Base-by-base conservation (phyloP, 2,888 invertebrate genomes). In the Cyrtodaria siliqua region DNA sequence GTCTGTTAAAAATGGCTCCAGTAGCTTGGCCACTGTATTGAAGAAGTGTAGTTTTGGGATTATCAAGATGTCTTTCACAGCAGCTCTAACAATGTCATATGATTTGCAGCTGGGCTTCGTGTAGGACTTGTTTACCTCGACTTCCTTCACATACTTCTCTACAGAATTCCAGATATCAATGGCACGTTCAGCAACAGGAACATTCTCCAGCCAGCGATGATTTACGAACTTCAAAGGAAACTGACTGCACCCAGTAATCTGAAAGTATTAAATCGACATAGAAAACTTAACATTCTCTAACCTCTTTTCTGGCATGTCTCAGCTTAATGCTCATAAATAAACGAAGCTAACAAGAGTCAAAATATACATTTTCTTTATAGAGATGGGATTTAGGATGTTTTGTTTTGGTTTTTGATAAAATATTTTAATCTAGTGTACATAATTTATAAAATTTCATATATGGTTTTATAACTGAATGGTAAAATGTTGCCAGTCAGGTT, bases 211-310 rank as follows among this genome's bases (percentile, higher is more conserved):
- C 68, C 78, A 75, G 40, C 75, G 24, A 33, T 68, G 72, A 53
- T 23, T 29, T 12, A 50, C 44, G 47, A 67, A 60, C 68, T 89
- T 87, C 26, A 84, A 26, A 23, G 88, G 86, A 60, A 59, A 68
- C 42, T 38, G 50, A 27, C 38, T 40, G 20, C 26, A 26, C 26
- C 67, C 63, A 87, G 40, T 38, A 12, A 38, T 38, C 40, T 38
- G 40, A 38, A 50, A 50, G 20, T n/a, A n/a, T n/a, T n/a, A n/a
- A n/a, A n/a, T n/a, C n/a, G n/a, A n/a, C n/a, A n/a, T n/a, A n/a
- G n/a, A n/a, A n/a, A n/a, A n/a, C n/a, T n/a, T n/a, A n/a, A n/a
- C n/a, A n/a, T n/a, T n/a, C n/a, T n/a, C n/a, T n/a, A n/a, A n/a
- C n/a, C n/a, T n/a, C n/a, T n/a, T n/a, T n/a, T n/a, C n/a, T n/a